Evolutionary conservation across 2,888 invertebrate species (phyloP).

Genomic region (Drosophila anomalata): DNA sequence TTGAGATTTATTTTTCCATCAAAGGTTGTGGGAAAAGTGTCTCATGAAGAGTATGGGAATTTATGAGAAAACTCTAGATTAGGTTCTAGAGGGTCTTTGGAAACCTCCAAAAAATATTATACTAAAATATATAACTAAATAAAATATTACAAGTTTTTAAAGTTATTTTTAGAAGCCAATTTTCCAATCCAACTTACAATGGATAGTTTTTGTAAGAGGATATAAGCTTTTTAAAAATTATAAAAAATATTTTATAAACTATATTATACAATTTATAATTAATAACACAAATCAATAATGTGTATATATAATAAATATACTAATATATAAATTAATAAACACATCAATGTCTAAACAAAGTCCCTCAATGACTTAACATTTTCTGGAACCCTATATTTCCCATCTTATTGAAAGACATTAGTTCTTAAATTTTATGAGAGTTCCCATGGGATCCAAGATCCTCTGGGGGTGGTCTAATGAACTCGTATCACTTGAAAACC

Average conservation of each 20-base stretch:
- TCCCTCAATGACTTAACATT: neutral
- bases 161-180: too few relatives aligned
- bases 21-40: conserved; percentile 13
- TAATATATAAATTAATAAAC: neutral
- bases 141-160: too few relatives aligned
- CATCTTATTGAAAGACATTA: too few relatives aligned
- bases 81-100: neutral
- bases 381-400: neutral
- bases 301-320: neutral
- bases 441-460: conserved; percentile 10
- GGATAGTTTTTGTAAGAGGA: too few relatives aligned
- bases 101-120: too few relatives aligned
- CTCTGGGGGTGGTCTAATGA: conserved; percentile 3
- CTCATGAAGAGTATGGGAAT: neutral
- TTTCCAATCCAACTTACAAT: too few relatives aligned
- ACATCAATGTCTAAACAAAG: neutral
- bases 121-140: too few relatives aligned
- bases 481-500: conserved; percentile 19
- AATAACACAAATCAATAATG: too few relatives aligned
- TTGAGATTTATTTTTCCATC: conserved; percentile 34
- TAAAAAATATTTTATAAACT: too few relatives aligned
- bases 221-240: too few relatives aligned
- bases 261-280: too few relatives aligned
- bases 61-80: neutral
- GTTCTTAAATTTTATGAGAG: neutral